Conservation (phyloP, 2,113 vertebrate species). For the Puffinus mauretanicus region DNA sequence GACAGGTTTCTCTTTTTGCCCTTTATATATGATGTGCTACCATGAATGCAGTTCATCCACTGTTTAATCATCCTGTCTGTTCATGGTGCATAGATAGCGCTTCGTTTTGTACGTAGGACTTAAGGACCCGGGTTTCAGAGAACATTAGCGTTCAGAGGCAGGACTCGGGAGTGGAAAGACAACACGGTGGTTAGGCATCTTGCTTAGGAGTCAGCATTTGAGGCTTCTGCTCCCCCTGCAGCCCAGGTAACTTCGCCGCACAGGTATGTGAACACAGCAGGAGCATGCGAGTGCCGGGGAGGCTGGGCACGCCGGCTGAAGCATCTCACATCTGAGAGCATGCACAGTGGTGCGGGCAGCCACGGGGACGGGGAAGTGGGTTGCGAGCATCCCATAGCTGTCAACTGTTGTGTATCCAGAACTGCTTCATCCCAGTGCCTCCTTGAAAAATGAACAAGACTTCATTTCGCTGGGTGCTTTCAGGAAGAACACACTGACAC, state of each 20-base stretch:
- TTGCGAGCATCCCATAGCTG: background rate
- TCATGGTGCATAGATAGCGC: accelerated
- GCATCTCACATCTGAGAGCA: background rate
- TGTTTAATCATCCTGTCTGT: background rate
- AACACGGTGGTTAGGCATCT: accelerated
- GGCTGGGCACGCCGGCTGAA: background rate
- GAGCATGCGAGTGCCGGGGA: background rate
- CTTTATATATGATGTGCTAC: background rate
- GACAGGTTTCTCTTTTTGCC: background rate
- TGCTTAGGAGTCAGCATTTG: background rate
- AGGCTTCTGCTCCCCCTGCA: background rate
- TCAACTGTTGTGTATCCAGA: background rate
- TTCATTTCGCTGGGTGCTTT: background rate
- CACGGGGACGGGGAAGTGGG: background rate
- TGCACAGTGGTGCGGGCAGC: background rate
- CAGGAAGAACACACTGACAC: background rate
- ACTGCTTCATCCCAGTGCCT: background rate
- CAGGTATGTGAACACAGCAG: background rate
- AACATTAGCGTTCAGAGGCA: background rate
- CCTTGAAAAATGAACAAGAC: background rate
- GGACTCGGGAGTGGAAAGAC: background rate
- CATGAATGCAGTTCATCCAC: background rate
- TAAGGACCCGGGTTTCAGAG: background rate
- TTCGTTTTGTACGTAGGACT: accelerated
- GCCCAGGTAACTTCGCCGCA: background rate